Evolutionary conservation across 1,140 invertebrate genomes (phyloP).

Genomic region (Oreohelix idahoensis): DNA sequence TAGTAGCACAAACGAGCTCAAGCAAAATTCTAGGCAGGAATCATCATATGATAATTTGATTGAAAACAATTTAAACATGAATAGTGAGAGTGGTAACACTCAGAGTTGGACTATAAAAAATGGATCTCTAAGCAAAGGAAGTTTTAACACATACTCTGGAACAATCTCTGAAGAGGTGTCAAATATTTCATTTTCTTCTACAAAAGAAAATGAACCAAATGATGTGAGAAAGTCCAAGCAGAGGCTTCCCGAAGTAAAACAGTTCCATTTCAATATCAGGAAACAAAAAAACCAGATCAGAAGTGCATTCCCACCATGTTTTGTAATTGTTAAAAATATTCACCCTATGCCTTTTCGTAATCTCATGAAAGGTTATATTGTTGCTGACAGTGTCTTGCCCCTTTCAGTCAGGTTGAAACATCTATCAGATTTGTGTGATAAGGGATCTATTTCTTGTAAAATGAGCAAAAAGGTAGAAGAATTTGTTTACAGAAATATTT

Average conservation of each 20-base stretch:
- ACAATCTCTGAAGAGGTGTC: constrained; percentile 1
- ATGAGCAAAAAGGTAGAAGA: not conserved
- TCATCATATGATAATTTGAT: not conserved
- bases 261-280: not conserved
- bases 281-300: constrained; percentile 28
- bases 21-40: not conserved
- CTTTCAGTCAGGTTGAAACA: constrained; percentile 16
- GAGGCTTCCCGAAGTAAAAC: not conserved
- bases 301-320: constrained; percentile 36
- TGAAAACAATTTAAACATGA: not conserved
- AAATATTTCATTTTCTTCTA: constrained; percentile 26
- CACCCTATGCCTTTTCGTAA: not conserved
- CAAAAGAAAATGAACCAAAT: constrained; percentile 33
- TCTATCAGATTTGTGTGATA: not conserved
- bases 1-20: not conserved
- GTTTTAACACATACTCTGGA: not conserved
- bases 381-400: not conserved
- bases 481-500: constrained; percentile 18
- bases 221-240: not conserved
- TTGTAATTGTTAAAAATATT: constrained; percentile 9
- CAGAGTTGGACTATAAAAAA: not conserved
- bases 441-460: constrained; percentile 4
- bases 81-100: not conserved
- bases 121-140: not conserved
- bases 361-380: not conserved